Evolutionary conservation across 1,140 invertebrate genomes (phyloP), one percentile per base, ranked within the genome.

Genomic region (Drosophila sturtevanti): DNA sequence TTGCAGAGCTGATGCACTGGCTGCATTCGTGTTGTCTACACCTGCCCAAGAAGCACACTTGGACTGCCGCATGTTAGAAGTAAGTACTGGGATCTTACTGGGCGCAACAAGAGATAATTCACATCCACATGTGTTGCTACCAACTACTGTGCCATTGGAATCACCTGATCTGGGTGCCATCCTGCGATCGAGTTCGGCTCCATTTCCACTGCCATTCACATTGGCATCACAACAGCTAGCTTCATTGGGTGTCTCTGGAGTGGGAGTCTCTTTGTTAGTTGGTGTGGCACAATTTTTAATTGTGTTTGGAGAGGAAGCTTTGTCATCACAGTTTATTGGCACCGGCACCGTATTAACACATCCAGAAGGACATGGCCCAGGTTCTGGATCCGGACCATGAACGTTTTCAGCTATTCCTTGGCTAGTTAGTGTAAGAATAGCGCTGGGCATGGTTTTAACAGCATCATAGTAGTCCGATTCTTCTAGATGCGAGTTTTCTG

Each of bases 11-110:
- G 44, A 38, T 35, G 54, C 22, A n/a, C 34, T 38, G 1, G 75
- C 21, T 21, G 70, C 60, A 41, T 65, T 24, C n/a, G 70, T 63
- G 37, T 68, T 56, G 27, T 91, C 92, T 61, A 91, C 92, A 1
- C 93, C 93, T 68, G 92, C 92, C 94, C 93, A 94, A 6, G 93
- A 94, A 22, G 93, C 93, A 81, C 93, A 94, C 79, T 94, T 94
- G 68, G 93, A 93, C 52, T 94, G 89, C 16, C 91, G 89, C 44
- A 67, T 54, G 72, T 68, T 79, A 0, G 73, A 60, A 51, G 77
- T 84, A 34, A 89, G 65, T 21, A 92, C 63, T 44, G 91, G 91
- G 55, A 92, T 92, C 72, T 91, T 92, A 68, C 91, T 92, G 22
- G 76, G 76, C 11, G 68, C 61, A 5, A 37, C 38, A 5, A 62